Base-by-base conservation (phyloP, 2,797 vertebrate genomes). In the Sphenodon punctatus region DNA sequence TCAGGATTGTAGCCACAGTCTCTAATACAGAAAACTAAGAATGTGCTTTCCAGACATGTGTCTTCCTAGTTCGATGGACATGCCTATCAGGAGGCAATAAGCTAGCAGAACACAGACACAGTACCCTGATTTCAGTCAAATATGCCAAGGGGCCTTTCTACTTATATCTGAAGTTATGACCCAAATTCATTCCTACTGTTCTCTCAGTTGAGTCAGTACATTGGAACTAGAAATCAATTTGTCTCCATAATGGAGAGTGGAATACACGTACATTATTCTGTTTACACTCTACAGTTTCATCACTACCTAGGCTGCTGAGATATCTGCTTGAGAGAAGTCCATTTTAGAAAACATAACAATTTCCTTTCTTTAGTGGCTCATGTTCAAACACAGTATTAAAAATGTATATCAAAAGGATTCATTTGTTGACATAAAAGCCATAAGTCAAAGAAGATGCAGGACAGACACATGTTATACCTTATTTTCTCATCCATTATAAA, bases 401-500 rank as follows among this genome's bases (percentile, higher is more conserved):
- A 48, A 41, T 51, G 64, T 76, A 75, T 42, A 69, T 65, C 73
- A 65, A 58, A 42, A 19, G 34, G 46, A 72, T 61, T 75, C 64
- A 66, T 42, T 75, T 64, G 72, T 72, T 49, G 64, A 25, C 27
- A 75, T 41, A 56, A 75, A 75, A 69, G 23, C 42, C 23, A 51
- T 68, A 63, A 63, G 81, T 75, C 43, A 65, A 70, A 70, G 30
- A 58, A 36, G 70, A 70, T 34, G 36, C 53, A 49, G 67, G 43
- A 51, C 45, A n/a, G n/a, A n/a, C n/a, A n/a, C n/a, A 20, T 60
- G 58, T 59, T 27, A 6, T 43, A 65, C 38, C 42, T 20, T 11
- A 22, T 59, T 81, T 75, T 56, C 67, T 76, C 67, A 70, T 65
- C 45, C 43, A 49, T 76, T 70, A 66, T 49, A 51, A 51, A 38